These are phyloP conservation scores for Timema podura DNA, from an alignment of 2,888 invertebrate species.

Conservation along the genomic window DNA sequence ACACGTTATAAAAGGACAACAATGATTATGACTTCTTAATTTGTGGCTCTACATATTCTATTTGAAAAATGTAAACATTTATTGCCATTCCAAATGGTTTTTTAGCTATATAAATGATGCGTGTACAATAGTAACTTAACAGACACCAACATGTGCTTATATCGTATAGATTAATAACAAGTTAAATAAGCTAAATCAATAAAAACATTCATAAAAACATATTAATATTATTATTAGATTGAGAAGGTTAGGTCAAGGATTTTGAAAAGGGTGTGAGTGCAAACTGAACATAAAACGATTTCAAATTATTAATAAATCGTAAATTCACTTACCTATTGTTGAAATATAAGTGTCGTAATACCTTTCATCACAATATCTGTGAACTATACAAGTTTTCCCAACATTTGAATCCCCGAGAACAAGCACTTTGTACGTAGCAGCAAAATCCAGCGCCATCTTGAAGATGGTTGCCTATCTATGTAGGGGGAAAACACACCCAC, in stretches of 20 bases:
- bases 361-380: slow-evolving; percentile 83
- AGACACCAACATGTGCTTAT: too few species aligned
- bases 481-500: background rate
- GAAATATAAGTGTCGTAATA: slow-evolving; percentile 89
- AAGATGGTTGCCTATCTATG: slow-evolving; percentile 9
- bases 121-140: too few species aligned
- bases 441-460: slow-evolving; percentile 76
- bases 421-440: slow-evolving; percentile 81
- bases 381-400: slow-evolving; percentile 86
- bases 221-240: too few species aligned
- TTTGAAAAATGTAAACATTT: too few species aligned
- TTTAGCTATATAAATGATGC: too few species aligned
- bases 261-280: background rate
- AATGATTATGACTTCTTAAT: too few species aligned
- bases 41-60: too few species aligned
- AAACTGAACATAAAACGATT: background rate
- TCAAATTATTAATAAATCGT: background rate
- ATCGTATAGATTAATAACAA: too few species aligned
- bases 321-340: slow-evolving; percentile 71
- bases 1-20: too few species aligned
- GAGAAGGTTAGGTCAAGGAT: slow-evolving; percentile 11
- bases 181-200: too few species aligned
- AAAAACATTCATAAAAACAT: too few species aligned
- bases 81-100: too few species aligned
- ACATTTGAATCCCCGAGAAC: slow-evolving; percentile 87